A percentile compares a stretch with the other conserved stretches of the same genome.
phyloP scores from a whole-genome alignment of 1,140 invertebrate species.

The Stenopsyche tienmushanensis region DNA sequence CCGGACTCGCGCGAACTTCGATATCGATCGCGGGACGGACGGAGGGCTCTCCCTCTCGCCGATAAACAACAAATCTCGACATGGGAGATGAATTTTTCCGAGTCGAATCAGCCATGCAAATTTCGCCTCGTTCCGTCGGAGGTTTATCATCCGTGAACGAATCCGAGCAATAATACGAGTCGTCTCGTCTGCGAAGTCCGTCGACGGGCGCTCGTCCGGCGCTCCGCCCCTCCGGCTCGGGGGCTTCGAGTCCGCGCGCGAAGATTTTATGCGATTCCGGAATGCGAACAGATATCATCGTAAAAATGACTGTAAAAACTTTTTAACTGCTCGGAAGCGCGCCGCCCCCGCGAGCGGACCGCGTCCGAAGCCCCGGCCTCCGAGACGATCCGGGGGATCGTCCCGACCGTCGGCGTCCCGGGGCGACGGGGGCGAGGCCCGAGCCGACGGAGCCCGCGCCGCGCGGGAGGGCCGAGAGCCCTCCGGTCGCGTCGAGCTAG shows the following conservation, averaged over 20 bases:
- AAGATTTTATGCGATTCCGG: too few species aligned
- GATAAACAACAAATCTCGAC: too few species aligned
- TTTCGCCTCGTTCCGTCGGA: conserved; percentile 30
- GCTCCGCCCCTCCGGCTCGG: too few species aligned
- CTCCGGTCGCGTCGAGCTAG: conserved; percentile 24
- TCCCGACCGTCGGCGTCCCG: too few species aligned
- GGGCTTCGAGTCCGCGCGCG: not conserved
- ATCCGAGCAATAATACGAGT: conserved; percentile 35
- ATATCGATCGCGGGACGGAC: too few species aligned
- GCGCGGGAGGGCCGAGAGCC: conserved; percentile 7
- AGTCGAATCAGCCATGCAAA: conserved; percentile 34
- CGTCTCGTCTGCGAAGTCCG: conserved; percentile 26
- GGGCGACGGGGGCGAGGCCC: too few species aligned
- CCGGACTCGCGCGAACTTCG: too few species aligned
- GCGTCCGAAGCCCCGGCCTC: not conserved
- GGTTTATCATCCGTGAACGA: conserved; percentile 36
- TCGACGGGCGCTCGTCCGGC: too few species aligned
- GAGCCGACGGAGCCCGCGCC: not conserved
- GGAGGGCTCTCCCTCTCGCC: too few species aligned
- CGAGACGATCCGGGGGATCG: not conserved
- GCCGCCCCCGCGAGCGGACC: not conserved
- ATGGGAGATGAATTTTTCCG: too few species aligned
- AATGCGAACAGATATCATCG: conserved; percentile 26
- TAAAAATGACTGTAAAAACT: conserved; percentile 38
- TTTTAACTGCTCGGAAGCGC: conserved; percentile 31